Evolutionary conservation across 35 echinoderm and acorn worm genomes (phyloP).

Genomic region (Lytechinus pictus): DNA sequence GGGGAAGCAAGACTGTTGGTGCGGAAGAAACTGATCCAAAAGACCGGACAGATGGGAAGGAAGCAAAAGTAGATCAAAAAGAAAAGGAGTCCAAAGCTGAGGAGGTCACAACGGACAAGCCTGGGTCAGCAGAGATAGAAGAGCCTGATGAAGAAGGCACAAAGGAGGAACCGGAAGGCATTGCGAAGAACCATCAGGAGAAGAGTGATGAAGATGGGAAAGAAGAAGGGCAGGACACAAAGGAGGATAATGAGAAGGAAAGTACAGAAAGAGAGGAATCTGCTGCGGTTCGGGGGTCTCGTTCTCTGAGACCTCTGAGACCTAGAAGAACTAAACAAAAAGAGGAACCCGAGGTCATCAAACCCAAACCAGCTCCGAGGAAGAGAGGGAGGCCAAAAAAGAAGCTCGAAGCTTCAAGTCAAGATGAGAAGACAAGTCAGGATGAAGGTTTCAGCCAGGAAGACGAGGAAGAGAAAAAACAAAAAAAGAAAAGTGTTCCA

Average conservation of each 20-base stretch:
- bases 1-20: neutral
- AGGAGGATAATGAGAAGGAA: neutral
- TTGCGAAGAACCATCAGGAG: constrained; percentile 29
- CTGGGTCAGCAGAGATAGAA: neutral
- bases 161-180: constrained; percentile 29
- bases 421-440: constrained; percentile 44
- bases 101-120: neutral
- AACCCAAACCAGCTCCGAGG: neutral
- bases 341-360: neutral
- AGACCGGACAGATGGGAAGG: neutral
- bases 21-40: neutral
- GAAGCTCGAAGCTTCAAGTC: neutral
- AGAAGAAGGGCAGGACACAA: neutral
- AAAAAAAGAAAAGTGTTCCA: neutral
- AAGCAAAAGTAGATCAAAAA: neutral
- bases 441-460: constrained; percentile 17
- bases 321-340: neutral
- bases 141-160: neutral
- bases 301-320: constrained; percentile 10
- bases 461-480: constrained; percentile 1
- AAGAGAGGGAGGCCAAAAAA: constrained; percentile 26
- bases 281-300: neutral
- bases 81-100: neutral
- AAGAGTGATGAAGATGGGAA: neutral
- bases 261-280: neutral